A percentile compares a stretch with the other conserved stretches of the same genome.
Conservation (phyloP, 2,113 vertebrate species). For the Heptranchias perlo region DNA sequence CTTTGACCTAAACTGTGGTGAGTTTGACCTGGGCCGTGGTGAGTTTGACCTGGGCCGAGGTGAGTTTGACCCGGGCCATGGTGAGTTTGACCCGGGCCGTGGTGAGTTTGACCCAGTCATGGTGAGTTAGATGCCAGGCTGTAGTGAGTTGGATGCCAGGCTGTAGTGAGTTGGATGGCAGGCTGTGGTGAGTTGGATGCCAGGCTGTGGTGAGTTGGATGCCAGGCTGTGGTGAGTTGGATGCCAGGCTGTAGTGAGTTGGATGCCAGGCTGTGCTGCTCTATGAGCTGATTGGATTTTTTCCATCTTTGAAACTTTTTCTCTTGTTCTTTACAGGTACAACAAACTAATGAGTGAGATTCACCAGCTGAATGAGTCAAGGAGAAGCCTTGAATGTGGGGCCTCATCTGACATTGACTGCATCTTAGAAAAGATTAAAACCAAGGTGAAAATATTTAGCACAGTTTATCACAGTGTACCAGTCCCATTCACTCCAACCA, state of each 20-base stretch:
- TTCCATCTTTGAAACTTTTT: neutral
- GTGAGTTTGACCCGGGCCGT: too few species aligned
- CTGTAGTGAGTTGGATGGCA: too few species aligned
- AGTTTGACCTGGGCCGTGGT: too few species aligned
- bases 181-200: too few species aligned
- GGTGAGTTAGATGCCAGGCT: too few species aligned
- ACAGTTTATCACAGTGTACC: neutral
- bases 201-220: neutral
- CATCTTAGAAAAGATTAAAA: slow-evolving; percentile 33
- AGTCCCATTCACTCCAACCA: neutral
- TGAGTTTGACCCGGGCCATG: too few species aligned
- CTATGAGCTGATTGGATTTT: neutral
- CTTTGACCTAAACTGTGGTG: too few species aligned
- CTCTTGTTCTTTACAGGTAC: neutral
- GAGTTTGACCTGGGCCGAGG: too few species aligned
- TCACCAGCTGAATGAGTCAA: neutral
- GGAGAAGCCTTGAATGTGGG: neutral
- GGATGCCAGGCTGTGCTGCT: neutral
- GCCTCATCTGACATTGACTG: neutral
- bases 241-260: neutral
- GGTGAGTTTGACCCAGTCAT: too few species aligned
- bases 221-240: neutral
- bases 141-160: too few species aligned
- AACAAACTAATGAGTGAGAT: neutral
- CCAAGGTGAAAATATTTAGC: slow-evolving; percentile 1